A percentile compares a stretch with the other conserved stretches of the same genome.
These are phyloP conservation scores for Carlito syrichta DNA, from an alignment of 2,113 vertebrate genomes.

Conservation along the genomic window DNA sequence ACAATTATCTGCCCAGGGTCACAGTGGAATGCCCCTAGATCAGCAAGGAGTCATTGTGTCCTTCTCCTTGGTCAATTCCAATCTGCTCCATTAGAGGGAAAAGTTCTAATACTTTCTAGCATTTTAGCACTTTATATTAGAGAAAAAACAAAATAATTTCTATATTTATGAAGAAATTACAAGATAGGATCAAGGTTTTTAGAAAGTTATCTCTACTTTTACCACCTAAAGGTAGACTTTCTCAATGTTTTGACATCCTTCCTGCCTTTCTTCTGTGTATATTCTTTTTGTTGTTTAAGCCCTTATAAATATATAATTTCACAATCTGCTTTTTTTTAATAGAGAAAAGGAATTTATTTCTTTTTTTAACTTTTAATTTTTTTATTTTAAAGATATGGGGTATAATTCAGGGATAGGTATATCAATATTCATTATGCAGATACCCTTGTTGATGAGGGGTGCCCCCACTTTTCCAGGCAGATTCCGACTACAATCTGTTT, in stretches of 20 bases:
- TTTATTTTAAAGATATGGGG: too few relatives aligned
- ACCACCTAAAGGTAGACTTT: background rate
- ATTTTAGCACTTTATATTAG: background rate
- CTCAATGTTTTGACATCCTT: background rate
- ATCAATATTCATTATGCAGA: too few relatives aligned
- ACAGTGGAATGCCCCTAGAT: background rate
- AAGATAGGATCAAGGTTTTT: background rate
- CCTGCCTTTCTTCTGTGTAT: background rate
- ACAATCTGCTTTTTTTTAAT: background rate
- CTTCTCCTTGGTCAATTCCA: background rate
- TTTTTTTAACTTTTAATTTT: too few relatives aligned
- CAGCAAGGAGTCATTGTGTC: background rate
- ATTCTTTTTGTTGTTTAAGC: background rate
- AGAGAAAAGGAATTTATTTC: too few relatives aligned
- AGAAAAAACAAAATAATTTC: background rate
- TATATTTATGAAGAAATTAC: background rate
- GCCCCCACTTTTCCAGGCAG: too few relatives aligned
- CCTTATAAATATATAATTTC: background rate
- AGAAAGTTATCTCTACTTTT: background rate
- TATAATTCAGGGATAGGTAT: too few relatives aligned
- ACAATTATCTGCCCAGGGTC: background rate
- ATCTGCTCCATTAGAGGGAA: background rate
- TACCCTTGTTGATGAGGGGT: too few relatives aligned
- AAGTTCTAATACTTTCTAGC: background rate
- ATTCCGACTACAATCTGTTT: background rate